phyloP scores from a whole-genome alignment of 2,113 vertebrate genomes.

The Mesitornis unicolor region DNA sequence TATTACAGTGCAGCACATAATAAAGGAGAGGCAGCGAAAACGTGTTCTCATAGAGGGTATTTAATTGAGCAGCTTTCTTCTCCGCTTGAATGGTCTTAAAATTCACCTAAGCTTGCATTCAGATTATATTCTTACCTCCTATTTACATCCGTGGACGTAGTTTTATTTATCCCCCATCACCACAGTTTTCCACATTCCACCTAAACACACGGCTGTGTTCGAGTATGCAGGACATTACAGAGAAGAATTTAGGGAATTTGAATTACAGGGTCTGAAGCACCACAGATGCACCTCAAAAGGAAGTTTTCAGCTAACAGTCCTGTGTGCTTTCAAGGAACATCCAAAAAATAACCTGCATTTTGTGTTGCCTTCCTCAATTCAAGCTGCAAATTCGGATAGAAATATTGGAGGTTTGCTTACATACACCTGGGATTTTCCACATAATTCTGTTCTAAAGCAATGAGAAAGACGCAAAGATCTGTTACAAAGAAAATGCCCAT shows the following conservation, averaged over 20 bases:
- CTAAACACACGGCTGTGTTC: neutral
- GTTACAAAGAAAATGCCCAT: neutral
- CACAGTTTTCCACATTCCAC: neutral
- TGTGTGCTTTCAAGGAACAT: neutral
- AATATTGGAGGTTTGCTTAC: neutral
- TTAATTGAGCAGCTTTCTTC: neutral
- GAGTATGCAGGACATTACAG: neutral
- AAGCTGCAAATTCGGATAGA: neutral
- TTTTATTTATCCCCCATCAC: neutral
- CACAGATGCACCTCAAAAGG: neutral
- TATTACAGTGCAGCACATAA: neutral
- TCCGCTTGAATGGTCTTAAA: neutral
- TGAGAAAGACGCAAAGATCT: neutral
- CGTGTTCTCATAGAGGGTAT: neutral
- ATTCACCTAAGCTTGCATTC: neutral
- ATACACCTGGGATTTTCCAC: neutral
- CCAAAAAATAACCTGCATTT: neutral
- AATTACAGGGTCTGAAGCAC: neutral
- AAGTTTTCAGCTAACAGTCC: neutral
- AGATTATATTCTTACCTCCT: neutral
- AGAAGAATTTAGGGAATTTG: neutral
- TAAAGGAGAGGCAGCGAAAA: neutral
- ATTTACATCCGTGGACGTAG: neutral
- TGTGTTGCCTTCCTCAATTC: neutral
- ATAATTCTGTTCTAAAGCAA: neutral